phyloP scores from a whole-genome alignment of 2,113 vertebrate genomes.

The Centrocercus urophasianus region DNA sequence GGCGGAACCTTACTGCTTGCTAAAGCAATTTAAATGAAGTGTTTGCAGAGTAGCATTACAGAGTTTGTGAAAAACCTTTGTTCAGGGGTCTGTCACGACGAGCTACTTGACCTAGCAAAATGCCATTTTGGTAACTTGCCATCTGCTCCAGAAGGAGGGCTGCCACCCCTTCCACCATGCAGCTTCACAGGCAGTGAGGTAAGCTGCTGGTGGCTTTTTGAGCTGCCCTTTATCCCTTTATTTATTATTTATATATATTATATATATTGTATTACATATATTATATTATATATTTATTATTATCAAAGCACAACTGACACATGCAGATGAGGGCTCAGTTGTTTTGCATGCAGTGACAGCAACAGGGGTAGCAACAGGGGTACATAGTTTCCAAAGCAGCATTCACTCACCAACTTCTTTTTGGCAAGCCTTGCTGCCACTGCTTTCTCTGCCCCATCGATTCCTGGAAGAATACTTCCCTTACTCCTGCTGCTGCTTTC shows the following conservation, averaged over 20 bases:
- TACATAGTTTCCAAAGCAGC: neutral
- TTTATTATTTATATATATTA: too few species aligned
- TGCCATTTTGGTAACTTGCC: slow-evolving; percentile 93
- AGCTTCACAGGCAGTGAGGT: slow-evolving; percentile 97
- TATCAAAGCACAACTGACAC: neutral
- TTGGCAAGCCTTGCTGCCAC: neutral
- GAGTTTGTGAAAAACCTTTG: neutral
- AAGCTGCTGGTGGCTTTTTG: slow-evolving; percentile 28
- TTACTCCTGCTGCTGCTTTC: neutral
- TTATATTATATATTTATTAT: too few species aligned
- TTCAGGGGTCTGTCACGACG: slow-evolving; percentile 90
- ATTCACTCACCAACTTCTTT: neutral
- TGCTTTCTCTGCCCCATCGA: neutral
- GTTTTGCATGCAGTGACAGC: neutral
- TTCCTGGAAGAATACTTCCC: neutral
- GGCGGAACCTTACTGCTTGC: neutral
- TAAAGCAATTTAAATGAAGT: neutral
- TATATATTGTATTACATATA: too few species aligned
- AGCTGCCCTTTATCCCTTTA: neutral
- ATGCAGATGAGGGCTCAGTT: neutral
- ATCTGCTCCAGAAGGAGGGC: slow-evolving; percentile 81
- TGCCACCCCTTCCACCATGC: slow-evolving; percentile 86
- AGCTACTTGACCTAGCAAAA: slow-evolving; percentile 91
- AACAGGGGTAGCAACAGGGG: neutral
- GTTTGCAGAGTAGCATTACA: neutral